A percentile compares a stretch with the other conserved stretches of the same genome.
phyloP scores from a whole-genome alignment of 2,113 vertebrate genomes.

The Mirza zaza region DNA sequence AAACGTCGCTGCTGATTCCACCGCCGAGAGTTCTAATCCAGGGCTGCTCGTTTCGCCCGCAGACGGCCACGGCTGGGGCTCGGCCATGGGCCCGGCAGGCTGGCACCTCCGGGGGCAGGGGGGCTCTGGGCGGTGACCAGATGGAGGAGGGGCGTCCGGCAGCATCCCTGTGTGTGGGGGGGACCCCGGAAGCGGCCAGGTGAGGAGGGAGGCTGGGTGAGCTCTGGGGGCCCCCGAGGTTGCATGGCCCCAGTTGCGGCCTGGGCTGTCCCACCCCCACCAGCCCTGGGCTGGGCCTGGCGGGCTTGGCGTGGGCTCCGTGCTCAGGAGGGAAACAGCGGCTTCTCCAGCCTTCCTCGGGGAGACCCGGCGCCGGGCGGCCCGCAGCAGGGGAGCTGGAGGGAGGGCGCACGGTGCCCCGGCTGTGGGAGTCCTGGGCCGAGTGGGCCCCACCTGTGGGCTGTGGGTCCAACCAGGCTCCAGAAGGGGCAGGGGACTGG shows the following conservation, averaged over 20 bases:
- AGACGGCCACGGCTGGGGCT: rapidly evolving
- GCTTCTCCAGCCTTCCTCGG: background rate
- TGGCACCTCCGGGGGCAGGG: rapidly evolving
- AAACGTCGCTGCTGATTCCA: background rate
- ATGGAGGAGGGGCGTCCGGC: rapidly evolving
- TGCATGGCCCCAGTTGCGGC: too few species aligned
- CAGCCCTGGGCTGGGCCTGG: background rate
- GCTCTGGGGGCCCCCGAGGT: rapidly evolving
- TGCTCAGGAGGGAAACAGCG: rapidly evolving
- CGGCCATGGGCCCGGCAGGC: background rate
- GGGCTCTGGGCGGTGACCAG: rapidly evolving
- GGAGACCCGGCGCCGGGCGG: rapidly evolving
- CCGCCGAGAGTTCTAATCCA: background rate
- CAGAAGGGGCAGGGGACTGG: rapidly evolving
- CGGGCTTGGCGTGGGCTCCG: background rate
- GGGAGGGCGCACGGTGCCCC: rapidly evolving
- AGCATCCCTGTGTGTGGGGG: rapidly evolving
- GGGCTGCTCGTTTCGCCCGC: background rate
- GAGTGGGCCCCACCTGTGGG: rapidly evolving
- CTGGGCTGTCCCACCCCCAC: background rate
- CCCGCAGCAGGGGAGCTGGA: background rate
- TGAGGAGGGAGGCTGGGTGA: rapidly evolving
- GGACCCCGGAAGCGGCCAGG: background rate
- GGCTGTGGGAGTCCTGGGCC: rapidly evolving
- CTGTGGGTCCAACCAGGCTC: too few species aligned